phyloP scores from a whole-genome alignment of 2,888 invertebrate genomes.

The Drosophila picticornis region DNA sequence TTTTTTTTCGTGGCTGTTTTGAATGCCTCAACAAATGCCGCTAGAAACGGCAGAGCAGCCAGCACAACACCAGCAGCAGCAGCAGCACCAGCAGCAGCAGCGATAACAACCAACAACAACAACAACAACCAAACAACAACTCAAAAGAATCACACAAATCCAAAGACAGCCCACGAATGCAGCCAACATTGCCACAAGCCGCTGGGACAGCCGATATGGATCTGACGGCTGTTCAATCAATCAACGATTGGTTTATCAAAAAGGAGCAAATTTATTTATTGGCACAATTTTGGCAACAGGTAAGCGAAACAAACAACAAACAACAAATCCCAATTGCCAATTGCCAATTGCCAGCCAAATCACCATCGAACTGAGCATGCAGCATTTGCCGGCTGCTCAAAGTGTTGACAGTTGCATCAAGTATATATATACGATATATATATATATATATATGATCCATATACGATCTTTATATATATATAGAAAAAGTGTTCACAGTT shows the following conservation, averaged over 20 bases:
- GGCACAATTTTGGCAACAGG: constrained; percentile 99
- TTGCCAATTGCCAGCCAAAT: neutral
- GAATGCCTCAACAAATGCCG: constrained; percentile 39
- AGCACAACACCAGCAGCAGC: constrained; percentile 5
- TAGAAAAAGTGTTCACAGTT: neutral
- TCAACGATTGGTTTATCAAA: constrained; percentile 97
- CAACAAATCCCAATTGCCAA: too few relatives aligned
- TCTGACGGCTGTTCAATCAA: constrained; percentile 97
- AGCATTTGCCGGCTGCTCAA: neutral
- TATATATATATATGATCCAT: accelerated
- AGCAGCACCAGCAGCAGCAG: constrained; percentile 24
- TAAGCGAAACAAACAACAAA: constrained; percentile 85
- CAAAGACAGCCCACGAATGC: constrained; percentile 87
- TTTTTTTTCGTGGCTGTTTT: constrained; percentile 5
- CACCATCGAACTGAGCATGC: neutral
- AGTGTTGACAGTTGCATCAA: neutral
- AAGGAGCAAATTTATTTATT: constrained; percentile 97
- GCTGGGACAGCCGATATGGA: constrained; percentile 93
- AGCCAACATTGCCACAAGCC: constrained; percentile 91
- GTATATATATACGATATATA: neutral
- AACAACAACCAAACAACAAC: constrained; percentile 18
- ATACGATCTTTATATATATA: neutral
- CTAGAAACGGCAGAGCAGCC: constrained; percentile 21
- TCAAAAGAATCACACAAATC: constrained; percentile 35
- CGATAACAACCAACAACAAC: constrained; percentile 11